Evolutionary conservation across 2,797 vertebrate species (phyloP), one percentile per base, ranked within the genome.

Genomic region (Ceyx erithaca): DNA sequence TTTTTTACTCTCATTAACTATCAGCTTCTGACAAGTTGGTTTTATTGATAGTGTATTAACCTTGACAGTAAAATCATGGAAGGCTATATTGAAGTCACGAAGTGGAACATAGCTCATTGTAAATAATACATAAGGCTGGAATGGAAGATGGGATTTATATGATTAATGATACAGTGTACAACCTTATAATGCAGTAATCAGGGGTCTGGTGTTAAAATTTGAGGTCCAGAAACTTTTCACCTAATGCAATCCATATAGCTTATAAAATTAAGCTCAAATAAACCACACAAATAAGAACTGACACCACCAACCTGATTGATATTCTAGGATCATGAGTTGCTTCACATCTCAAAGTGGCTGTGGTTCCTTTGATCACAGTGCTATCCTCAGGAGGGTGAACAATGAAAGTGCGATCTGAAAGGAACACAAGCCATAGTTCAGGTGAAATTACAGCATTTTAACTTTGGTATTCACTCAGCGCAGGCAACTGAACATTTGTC

Each of bases 291-390:
- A 85, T 0, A 9, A 72, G 40, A 19, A 85, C 7, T 15, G 73
- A 58, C 57, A 61, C 30, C 63, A 91, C 96, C 82, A 73, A 99
- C 98, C 98, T 98, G 97, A 98, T 95, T 40, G 98, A 94, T 81
- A 99, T 97, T 64, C 99, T 98, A 23, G 98, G 98, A 94, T 99
- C 99, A 7, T 99, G 98, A 12, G 98, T 98, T 5, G 98, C 98
- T 13, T 98, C 96, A 20, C 99, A 99, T 62, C 87, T 96, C 95
- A 99, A 97, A 8, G 97, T 87, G 17, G 99, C 99, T 0, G 98
- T 99, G 78, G 99, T 99, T 72, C 99, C 99, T 97, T 99, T 99
- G 96, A 99, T 99, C 83, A 99, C 99, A 8, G 98, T 98, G 71
- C 96, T 98, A 92, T 99, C 98, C 67, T 98, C 96, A 1, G 99